A percentile compares a stretch with the other conserved stretches of the same genome.
phyloP scores from a whole-genome alignment of 2,113 vertebrate genomes.

The Elanus axillaris region DNA sequence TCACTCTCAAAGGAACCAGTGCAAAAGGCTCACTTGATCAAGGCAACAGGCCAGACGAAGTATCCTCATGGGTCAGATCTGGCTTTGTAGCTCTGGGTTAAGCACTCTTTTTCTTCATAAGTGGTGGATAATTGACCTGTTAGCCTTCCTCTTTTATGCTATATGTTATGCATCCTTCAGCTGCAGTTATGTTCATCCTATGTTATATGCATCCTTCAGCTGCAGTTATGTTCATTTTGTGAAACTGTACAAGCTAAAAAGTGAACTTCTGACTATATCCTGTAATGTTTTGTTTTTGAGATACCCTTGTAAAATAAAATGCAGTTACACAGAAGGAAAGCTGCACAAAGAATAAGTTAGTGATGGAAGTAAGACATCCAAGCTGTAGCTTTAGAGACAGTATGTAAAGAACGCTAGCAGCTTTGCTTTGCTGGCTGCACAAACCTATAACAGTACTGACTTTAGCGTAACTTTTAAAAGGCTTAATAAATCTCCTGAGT shows the following conservation, averaged over 20 bases:
- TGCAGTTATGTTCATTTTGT: not conserved
- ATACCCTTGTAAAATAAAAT: not conserved
- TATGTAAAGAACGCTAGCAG: not conserved
- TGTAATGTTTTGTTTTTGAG: not conserved
- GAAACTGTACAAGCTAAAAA: not conserved
- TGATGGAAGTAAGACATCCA: not conserved
- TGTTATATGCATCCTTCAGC: not conserved
- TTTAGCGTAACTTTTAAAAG: not conserved
- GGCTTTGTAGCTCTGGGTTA: not conserved
- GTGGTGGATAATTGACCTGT: not conserved
- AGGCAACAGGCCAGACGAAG: not conserved
- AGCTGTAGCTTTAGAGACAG: not conserved
- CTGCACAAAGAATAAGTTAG: not conserved
- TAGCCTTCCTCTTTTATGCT: not conserved
- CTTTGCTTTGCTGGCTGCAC: not conserved
- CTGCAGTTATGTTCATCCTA: not conserved
- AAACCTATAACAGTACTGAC: not conserved
- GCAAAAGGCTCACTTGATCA: not conserved
- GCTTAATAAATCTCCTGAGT: not conserved
- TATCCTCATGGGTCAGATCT: not conserved
- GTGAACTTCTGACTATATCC: not conserved
- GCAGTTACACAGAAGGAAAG: not conserved
- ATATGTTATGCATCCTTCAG: not conserved
- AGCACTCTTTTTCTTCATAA: not conserved
- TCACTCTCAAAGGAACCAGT: not conserved